Percentiles rank a stretch among this genome's conserved stretches.
These are phyloP conservation scores for Phaonia tiefii DNA, from an alignment of 2,888 invertebrate species.

Conservation along the genomic window DNA sequence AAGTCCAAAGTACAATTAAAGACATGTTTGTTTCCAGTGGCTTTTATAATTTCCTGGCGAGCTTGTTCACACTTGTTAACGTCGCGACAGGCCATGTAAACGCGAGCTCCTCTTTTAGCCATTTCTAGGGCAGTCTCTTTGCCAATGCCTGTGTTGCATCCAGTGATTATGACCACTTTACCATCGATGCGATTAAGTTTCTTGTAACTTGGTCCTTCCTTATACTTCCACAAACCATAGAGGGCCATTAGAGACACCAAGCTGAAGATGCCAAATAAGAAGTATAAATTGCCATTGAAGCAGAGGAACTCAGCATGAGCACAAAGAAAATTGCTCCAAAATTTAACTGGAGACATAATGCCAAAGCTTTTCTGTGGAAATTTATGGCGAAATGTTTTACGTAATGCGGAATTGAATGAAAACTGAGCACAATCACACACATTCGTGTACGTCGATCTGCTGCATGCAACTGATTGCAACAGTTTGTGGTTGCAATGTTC, in stretches of 20 bases:
- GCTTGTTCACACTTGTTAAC: constrained; percentile 87
- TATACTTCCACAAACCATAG: constrained; percentile 73
- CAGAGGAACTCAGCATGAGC: too few relatives aligned
- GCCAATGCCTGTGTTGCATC: constrained; percentile 91
- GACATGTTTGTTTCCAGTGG: constrained; percentile 87
- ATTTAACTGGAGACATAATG: too few relatives aligned
- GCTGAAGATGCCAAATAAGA: constrained; percentile 35
- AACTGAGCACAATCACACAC: too few relatives aligned
- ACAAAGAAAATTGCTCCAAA: too few relatives aligned
- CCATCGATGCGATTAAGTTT: constrained; percentile 82
- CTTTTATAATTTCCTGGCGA: constrained; percentile 87
- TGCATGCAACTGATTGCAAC: too few relatives aligned
- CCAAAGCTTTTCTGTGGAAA: too few relatives aligned
- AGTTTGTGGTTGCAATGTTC: too few relatives aligned
- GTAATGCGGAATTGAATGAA: too few relatives aligned
- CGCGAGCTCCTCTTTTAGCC: constrained; percentile 88
- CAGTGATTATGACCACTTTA: constrained; percentile 88
- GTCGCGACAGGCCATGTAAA: constrained; percentile 93
- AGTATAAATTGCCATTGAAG: constrained; percentile 5
- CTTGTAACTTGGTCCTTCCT: constrained; percentile 78
- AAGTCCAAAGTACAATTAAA: constrained; percentile 83
- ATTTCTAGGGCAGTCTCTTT: constrained; percentile 87
- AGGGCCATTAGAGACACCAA: constrained; percentile 53
- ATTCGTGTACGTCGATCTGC: too few relatives aligned
- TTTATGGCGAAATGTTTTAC: too few relatives aligned